phyloP scores from a whole-genome alignment of 2,888 invertebrate species.

The Prosopocoilus inquinatus region DNA sequence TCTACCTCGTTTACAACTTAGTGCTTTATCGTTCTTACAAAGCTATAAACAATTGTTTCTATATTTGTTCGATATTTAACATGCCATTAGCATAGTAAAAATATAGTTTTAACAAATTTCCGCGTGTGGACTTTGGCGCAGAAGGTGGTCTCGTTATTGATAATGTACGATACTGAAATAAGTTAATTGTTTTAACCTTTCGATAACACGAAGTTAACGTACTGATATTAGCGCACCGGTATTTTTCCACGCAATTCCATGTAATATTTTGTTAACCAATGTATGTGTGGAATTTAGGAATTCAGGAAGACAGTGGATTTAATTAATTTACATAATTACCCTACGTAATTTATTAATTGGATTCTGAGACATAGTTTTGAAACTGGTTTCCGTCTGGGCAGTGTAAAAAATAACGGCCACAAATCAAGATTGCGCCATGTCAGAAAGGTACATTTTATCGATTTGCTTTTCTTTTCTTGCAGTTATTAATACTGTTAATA shows the following conservation, averaged over 20 bases:
- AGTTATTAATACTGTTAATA: too few relatives aligned
- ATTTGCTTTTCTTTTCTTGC: too few relatives aligned
- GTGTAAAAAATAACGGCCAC: not conserved
- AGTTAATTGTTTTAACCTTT: too few relatives aligned
- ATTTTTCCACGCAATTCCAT: not conserved
- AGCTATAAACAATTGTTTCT: constrained; percentile 14
- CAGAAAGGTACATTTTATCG: not conserved
- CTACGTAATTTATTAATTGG: constrained; percentile 19
- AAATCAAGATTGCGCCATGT: not conserved
- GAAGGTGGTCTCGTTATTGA: too few relatives aligned
- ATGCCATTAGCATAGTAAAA: too few relatives aligned
- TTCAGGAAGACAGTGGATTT: constrained; percentile 18
- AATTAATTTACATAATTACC: constrained; percentile 26
- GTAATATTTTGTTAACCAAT: constrained; percentile 17
- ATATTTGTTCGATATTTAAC: not conserved
- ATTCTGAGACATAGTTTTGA: constrained; percentile 1
- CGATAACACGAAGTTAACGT: too few relatives aligned
- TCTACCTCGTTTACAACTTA: constrained; percentile 14
- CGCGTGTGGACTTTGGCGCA: too few relatives aligned
- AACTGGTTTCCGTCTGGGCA: constrained; percentile 11
- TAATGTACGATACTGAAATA: too few relatives aligned
- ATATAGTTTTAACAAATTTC: too few relatives aligned
- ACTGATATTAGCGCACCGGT: too few relatives aligned
- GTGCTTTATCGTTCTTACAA: constrained; percentile 18
- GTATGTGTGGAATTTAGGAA: constrained; percentile 8